Base-by-base conservation (phyloP, 2,113 vertebrate genomes). In the Dissostichus mawsoni region DNA sequence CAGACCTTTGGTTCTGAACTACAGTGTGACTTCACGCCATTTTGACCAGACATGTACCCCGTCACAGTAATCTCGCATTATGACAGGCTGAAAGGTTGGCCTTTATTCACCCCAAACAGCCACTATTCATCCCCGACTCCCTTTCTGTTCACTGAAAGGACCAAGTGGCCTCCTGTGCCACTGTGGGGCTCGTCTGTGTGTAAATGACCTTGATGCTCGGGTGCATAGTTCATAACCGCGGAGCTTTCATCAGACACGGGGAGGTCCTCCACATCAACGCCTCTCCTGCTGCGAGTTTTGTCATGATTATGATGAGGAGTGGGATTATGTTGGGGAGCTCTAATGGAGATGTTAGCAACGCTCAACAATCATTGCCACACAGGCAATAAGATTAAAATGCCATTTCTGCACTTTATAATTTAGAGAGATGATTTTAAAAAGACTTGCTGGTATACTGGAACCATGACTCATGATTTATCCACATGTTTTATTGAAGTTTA, bases 71-170 rank as follows among this genome's bases (percentile, higher is more conserved):
- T 90, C 81, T 86, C 86, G 80, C 90, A 91, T 92, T 89, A 90
- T 92, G 89, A 90, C 91, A 87, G 70, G 69, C 87, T 93, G 77
- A 91, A 91, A 89, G 78, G 78, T 85, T 84, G 87, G 83, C 88
- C 78, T 89, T 91, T 79, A 79, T 88, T 89, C 85, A 83, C 88
- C 90, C 89, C 84, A 70, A 89, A 89, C 80, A 80, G 88, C 72
- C 76, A 73, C 83, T 78, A 90, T 92, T 93, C 90, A 91, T 87
- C 81, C 77, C 64, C 0, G 50, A 41, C 62, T 78, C 83, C 84
- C 78, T 88, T 80, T 91, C 84, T 88, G 78, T 50, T 45, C 8
- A 8, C 52, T 90, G 87, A 90, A 93, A 90, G 81, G 87, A 58
- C 62, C 11, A 36, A 70, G 83, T 83, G 84, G 85, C 87, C 88